These are phyloP conservation scores for Cryptocephalus moraei DNA, from an alignment of 2,888 invertebrate species.

Conservation along the genomic window DNA sequence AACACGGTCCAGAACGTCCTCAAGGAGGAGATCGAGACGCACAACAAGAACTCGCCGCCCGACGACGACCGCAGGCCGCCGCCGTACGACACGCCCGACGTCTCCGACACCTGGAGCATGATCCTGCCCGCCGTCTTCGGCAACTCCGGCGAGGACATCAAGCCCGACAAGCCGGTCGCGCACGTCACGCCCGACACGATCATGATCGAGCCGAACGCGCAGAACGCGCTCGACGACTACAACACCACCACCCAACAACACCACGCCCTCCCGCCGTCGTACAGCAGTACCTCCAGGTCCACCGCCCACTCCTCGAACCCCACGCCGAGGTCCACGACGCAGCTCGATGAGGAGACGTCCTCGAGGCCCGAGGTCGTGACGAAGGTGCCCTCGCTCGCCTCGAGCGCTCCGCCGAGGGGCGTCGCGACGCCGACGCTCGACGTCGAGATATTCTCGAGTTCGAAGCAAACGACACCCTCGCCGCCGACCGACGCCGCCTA, in stretches of 20 bases:
- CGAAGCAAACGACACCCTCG: too few relatives aligned
- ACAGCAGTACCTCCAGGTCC: background rate
- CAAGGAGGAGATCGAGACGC: slow-evolving; percentile 60
- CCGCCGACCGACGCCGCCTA: too few relatives aligned
- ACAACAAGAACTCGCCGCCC: slow-evolving; percentile 37
- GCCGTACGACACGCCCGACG: slow-evolving; percentile 60
- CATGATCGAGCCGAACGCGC: slow-evolving; percentile 23
- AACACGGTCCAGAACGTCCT: slow-evolving; percentile 75
- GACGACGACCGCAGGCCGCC: slow-evolving; percentile 26
- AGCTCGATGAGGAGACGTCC: slow-evolving; percentile 1
- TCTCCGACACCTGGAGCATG: slow-evolving; percentile 69
- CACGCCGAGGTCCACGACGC: slow-evolving; percentile 2
- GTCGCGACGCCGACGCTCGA: too few relatives aligned
- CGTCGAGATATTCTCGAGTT: too few relatives aligned
- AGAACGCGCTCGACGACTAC: background rate
- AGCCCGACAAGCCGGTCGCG: slow-evolving; percentile 26
- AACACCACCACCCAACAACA: background rate
- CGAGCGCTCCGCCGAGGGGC: too few relatives aligned
- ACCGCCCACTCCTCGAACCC: slow-evolving; percentile 1
- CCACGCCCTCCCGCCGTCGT: too few relatives aligned
- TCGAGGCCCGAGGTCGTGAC: too few relatives aligned
- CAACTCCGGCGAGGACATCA: slow-evolving; percentile 35
- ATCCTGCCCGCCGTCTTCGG: slow-evolving; percentile 74
- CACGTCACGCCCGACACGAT: slow-evolving; percentile 32
- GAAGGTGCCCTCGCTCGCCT: too few relatives aligned